Conservation (phyloP, 1,140 invertebrate species). For the Coptotermes formosanus region DNA sequence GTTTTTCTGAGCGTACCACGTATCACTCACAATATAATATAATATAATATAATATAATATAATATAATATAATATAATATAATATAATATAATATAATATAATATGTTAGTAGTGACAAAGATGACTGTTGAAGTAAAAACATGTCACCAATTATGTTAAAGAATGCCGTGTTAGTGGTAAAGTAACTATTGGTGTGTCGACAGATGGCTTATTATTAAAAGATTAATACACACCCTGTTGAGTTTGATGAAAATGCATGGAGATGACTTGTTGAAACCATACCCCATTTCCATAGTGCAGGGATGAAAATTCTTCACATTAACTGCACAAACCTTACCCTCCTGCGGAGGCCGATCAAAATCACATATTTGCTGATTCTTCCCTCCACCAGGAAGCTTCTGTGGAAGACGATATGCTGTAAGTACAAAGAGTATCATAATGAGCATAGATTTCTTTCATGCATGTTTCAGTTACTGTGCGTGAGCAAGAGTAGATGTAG, state of each 20-base stretch:
- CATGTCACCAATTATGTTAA: constrained; percentile 35
- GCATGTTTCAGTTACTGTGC: background rate
- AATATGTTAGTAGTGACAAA: too few species aligned
- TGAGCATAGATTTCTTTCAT: background rate
- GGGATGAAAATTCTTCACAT: constrained; percentile 58
- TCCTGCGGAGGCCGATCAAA: constrained; percentile 56
- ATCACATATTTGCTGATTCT: constrained; percentile 66
- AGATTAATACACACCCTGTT: constrained; percentile 63
- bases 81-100: too few species aligned
- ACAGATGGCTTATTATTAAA: too few species aligned
- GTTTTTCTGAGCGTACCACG: too few species aligned
- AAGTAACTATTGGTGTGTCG: too few species aligned
- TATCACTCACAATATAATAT: too few species aligned
- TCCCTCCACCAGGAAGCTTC: constrained; percentile 46
- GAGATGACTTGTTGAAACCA: constrained; percentile 68
- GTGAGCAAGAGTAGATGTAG: background rate
- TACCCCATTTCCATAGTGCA: constrained; percentile 65
- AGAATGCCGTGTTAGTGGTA: too few species aligned
- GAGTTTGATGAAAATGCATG: constrained; percentile 85
- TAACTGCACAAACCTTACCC: constrained; percentile 69
- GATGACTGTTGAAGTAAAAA: background rate
- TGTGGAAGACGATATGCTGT: constrained; percentile 47
- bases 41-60: too few species aligned
- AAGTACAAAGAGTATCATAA: background rate
- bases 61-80: too few species aligned